Evolutionary conservation across 35 echinoderm and acorn worm species (phyloP), one percentile per base, ranked within the genome.

Genomic region (Ophioderma brevispina): DNA sequence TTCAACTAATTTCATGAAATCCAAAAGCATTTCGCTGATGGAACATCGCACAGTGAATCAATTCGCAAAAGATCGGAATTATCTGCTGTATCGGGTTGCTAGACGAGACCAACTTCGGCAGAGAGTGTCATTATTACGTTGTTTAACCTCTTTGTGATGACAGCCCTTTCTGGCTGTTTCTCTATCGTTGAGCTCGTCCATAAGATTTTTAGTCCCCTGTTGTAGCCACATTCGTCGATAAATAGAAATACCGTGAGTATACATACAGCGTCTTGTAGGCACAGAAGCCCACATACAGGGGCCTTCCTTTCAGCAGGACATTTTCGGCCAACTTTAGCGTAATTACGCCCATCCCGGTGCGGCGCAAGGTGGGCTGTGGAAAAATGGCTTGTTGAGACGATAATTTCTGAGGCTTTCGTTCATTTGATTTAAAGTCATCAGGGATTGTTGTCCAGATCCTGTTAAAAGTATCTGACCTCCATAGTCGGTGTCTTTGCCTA

Each of bases 81-180:
- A n/a, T n/a, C n/a, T n/a, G n/a, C n/a, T n/a, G n/a, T n/a, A n/a
- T n/a, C n/a, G n/a, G n/a, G n/a, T n/a, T n/a, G n/a, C n/a, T n/a
- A 32, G 13, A 90, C 87, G 0, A 89, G 35, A 23, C 85, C 63
- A 43, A 87, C 35, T 33, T 76, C 85, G 14, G 46, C 75, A 25
- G 77, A 88, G 79, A 0, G 64, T 77, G 0, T 78, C 39, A 32
- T 88, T 88, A 13, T n/a, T n/a, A 63, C 38, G 18, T 88, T n/a
- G n/a, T 88, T 1, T 80, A 34, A 33, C 78, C 84, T 18, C 75
- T 30, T 40, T 78, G 14, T 63, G 59, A 34, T 88, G 0, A 17
- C 37, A 64, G 1, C 78, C 38, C 33, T 75, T 36, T 78, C 86
- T 36, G 1, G 37, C 86, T 5, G 86, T 32, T 3, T 37, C 49